phyloP scores from a whole-genome alignment of 1,140 invertebrate genomes.

The Nephila pilipes region DNA sequence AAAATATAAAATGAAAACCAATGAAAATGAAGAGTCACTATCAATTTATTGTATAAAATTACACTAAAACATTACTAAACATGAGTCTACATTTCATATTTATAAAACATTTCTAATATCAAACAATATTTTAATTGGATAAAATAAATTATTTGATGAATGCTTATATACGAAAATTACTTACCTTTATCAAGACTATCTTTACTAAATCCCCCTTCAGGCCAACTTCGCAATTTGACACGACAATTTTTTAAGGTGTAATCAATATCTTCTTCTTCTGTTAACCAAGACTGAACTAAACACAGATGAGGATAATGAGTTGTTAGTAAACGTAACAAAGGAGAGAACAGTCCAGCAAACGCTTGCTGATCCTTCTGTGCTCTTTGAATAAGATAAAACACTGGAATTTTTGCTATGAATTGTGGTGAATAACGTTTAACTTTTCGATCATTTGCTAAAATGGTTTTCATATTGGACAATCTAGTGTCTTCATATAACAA shows the following conservation, averaged over 20 bases:
- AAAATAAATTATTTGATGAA: no score
- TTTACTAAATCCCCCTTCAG: conserved; percentile 61
- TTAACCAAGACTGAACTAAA: conserved; percentile 96
- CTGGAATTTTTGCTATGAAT: conserved; percentile 94
- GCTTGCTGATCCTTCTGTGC: conserved; percentile 95
- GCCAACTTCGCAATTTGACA: conserved; percentile 55
- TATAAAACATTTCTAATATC: no score
- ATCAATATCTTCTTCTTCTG: conserved; percentile 78
- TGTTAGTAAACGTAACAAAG: conserved; percentile 90
- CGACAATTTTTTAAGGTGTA: conserved; percentile 46
- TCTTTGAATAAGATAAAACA: conserved; percentile 93
- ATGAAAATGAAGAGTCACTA: no score
- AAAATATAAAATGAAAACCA: no score
- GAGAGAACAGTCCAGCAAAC: conserved; percentile 93
- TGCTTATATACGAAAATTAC: neutral
- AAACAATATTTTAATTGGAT: no score
- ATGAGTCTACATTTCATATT: no score
- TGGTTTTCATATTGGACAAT: conserved; percentile 88
- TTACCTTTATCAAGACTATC: conserved; percentile 68
- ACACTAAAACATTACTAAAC: no score
- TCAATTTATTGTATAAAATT: no score
- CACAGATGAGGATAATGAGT: conserved; percentile 97
- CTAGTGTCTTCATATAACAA: conserved; percentile 95
- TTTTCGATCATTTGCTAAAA: conserved; percentile 86
- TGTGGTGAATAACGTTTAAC: conserved; percentile 93